A percentile compares a stretch with the other conserved stretches of the same genome.
phyloP scores from a whole-genome alignment of 2,797 vertebrate genomes.

The Vireo griseus region DNA sequence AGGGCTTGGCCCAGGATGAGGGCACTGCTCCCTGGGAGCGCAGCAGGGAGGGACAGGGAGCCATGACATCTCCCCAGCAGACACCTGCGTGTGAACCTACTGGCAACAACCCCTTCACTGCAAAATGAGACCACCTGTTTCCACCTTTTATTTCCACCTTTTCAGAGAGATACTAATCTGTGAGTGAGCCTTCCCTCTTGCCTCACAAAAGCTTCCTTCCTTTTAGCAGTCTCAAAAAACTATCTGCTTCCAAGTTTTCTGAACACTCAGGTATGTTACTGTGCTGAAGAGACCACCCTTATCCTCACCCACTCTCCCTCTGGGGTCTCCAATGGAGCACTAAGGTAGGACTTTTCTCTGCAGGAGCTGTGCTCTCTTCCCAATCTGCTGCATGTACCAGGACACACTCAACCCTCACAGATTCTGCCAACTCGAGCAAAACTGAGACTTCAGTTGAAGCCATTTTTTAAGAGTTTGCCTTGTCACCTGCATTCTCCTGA shows the following conservation, averaged over 20 bases:
- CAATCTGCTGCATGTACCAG: rapidly evolving
- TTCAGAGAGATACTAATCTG: background rate
- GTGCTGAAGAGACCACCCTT: background rate
- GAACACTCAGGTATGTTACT: background rate
- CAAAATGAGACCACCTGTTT: background rate
- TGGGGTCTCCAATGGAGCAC: background rate
- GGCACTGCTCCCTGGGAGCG: background rate
- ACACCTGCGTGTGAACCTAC: background rate
- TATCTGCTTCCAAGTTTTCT: background rate
- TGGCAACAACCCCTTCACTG: background rate
- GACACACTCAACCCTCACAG: background rate
- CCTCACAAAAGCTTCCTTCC: background rate
- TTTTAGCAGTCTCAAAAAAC: background rate
- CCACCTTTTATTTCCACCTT: background rate
- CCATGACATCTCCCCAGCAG: background rate
- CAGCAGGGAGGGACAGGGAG: background rate
- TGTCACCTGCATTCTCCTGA: background rate
- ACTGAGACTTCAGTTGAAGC: background rate
- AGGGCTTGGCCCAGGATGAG: background rate
- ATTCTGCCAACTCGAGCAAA: background rate
- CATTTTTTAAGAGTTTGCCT: background rate
- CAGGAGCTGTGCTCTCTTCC: background rate
- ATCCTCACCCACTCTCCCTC: background rate
- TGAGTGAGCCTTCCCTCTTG: background rate
- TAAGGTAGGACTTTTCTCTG: background rate